phyloP scores from a whole-genome alignment of 2,888 invertebrate species.

The Morpho deidamia region DNA sequence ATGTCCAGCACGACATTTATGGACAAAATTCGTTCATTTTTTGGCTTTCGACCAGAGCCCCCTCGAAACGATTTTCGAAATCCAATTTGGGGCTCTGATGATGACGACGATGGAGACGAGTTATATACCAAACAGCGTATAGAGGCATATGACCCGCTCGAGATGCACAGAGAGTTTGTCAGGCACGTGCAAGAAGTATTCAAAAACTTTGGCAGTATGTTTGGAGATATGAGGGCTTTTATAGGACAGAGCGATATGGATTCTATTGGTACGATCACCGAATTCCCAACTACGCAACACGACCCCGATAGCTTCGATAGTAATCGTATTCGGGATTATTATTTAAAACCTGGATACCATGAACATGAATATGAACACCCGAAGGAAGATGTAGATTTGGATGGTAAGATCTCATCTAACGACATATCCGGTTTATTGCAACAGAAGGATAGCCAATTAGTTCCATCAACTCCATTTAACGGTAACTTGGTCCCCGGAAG shows the following conservation, averaged over 20 bases:
- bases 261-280: constrained; percentile 24
- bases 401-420: constrained; percentile 63
- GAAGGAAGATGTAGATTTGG: constrained; percentile 56
- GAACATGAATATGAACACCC: constrained; percentile 35
- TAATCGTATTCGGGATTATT: constrained; percentile 56
- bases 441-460: constrained; percentile 38
- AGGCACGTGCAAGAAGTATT: constrained; percentile 62
- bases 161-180: constrained; percentile 51
- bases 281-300: constrained; percentile 16
- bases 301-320: constrained; percentile 39
- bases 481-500: constrained; percentile 51
- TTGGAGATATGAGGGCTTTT: constrained; percentile 54
- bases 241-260: constrained; percentile 42
- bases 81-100: constrained; percentile 69
- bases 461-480: constrained; percentile 38
- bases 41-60: constrained; percentile 49
- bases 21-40: constrained; percentile 53
- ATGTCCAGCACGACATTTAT: constrained; percentile 43
- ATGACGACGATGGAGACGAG: constrained; percentile 64
- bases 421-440: constrained; percentile 63
- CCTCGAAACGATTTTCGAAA: constrained; percentile 68
- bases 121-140: constrained; percentile 49
- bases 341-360: constrained; percentile 65
- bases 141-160: constrained; percentile 30
- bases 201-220: constrained; percentile 51